Percentiles rank a stretch among this genome's conserved stretches.
Conservation (phyloP, 2,888 invertebrate genomes). For the Idaea straminata region DNA sequence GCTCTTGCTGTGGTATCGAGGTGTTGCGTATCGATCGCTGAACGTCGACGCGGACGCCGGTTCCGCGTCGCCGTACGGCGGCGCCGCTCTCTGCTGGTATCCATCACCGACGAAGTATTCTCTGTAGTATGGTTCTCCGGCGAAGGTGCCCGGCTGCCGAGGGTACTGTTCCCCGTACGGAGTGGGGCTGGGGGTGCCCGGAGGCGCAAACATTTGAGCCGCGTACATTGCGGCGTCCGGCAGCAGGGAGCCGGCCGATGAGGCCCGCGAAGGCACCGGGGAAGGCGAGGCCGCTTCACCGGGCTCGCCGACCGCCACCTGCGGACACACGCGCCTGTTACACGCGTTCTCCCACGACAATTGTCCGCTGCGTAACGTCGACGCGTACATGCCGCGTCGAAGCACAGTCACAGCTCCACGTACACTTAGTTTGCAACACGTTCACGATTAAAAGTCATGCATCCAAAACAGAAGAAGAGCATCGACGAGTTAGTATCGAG, state of each 20-base stretch:
- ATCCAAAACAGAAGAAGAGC: conserved; percentile 41
- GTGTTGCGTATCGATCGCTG: conserved; percentile 84
- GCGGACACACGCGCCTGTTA: conserved; percentile 83
- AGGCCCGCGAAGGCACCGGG: conserved; percentile 83
- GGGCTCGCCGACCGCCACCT: conserved; percentile 78
- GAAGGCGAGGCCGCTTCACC: conserved; percentile 82
- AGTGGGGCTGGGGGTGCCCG: conserved; percentile 84
- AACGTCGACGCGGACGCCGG: conserved; percentile 82
- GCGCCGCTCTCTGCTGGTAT: conserved; percentile 81
- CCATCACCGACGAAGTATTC: conserved; percentile 86
- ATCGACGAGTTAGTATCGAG: conserved; percentile 71
- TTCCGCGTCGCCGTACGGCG: conserved; percentile 78
- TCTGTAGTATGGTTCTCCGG: conserved; percentile 88
- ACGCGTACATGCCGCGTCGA: conserved; percentile 79
- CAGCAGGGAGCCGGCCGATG: conserved; percentile 78
- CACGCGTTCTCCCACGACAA: conserved; percentile 82
- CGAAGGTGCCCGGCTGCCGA: conserved; percentile 80
- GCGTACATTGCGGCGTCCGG: conserved; percentile 84
- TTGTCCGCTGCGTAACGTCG: conserved; percentile 80
- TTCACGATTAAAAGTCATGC: conserved; percentile 54
- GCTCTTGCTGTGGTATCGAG: conserved; percentile 86
- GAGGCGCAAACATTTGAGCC: conserved; percentile 85
- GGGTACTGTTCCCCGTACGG: conserved; percentile 78
- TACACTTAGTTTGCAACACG: conserved; percentile 69
- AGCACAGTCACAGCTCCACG: conserved; percentile 75